Conservation (phyloP, 2,113 vertebrate species). For the Danio rerio region DNA sequence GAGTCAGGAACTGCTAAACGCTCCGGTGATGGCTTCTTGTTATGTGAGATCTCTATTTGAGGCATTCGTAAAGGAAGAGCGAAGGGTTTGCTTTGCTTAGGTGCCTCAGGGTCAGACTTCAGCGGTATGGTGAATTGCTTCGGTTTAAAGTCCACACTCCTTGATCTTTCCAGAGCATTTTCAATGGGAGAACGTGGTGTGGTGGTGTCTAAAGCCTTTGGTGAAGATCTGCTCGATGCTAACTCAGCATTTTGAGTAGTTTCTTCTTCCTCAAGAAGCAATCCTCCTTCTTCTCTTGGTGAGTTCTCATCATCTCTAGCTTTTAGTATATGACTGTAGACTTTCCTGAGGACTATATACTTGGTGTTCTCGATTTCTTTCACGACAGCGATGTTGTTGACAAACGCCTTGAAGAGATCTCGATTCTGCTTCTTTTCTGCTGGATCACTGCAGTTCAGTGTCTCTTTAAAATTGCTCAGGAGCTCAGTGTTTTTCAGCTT, state of each 20-base stretch:
- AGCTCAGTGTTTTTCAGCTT: conserved; percentile 78
- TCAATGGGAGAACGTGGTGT: conserved; percentile 39
- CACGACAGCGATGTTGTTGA: conserved; percentile 85
- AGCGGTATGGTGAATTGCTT: conserved; percentile 57
- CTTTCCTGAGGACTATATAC: conserved; percentile 80
- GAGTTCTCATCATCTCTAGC: neutral
- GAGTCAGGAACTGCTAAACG: neutral
- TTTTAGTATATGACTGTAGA: conserved; percentile 60
- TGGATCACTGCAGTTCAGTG: conserved; percentile 74
- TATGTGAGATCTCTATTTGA: conserved; percentile 34
- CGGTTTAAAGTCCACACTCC: neutral
- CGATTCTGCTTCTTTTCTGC: conserved; percentile 74
- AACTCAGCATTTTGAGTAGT: neutral
- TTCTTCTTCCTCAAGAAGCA: neutral
- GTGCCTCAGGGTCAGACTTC: neutral
- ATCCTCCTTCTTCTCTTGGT: neutral
- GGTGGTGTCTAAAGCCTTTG: neutral
- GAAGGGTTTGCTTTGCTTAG: conserved; percentile 73
- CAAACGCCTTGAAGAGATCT: conserved; percentile 82
- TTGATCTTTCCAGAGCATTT: conserved; percentile 62
- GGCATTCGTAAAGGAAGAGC: conserved; percentile 81
- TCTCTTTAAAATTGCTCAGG: conserved; percentile 75
- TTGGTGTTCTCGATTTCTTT: conserved; percentile 79
- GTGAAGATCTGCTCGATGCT: neutral
- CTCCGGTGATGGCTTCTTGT: conserved; percentile 49